Percentiles rank a stretch among this genome's conserved stretches.
Evolutionary conservation across 2,888 invertebrate species (phyloP).

Genomic region (Hypercompe scribonia): DNA sequence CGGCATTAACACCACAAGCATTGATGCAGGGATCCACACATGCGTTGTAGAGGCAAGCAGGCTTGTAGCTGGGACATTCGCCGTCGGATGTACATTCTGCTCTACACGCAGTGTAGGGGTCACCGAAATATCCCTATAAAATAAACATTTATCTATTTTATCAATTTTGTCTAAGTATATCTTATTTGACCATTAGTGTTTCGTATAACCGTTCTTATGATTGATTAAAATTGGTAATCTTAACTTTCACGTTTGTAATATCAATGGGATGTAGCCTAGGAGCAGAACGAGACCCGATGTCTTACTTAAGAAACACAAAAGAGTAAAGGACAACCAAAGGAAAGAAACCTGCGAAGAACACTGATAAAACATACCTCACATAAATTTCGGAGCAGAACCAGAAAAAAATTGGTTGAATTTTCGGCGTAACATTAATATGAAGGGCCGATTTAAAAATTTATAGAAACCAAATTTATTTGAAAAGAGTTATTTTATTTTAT

Average conservation of each 20-base stretch:
- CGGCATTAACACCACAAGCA: conserved; percentile 92
- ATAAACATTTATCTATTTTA: conserved; percentile 1
- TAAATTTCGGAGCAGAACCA: background rate
- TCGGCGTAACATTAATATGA: background rate
- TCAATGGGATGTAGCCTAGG: background rate
- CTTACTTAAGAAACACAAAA: background rate
- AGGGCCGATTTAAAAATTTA: too few species aligned
- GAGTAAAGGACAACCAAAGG: background rate
- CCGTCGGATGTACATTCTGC: conserved; percentile 93
- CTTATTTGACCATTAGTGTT: too few species aligned
- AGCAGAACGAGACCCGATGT: background rate
- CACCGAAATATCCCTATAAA: conserved; percentile 91
- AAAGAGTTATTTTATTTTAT: background rate
- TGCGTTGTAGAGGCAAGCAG: conserved; percentile 93
- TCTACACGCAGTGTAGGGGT: conserved; percentile 91
- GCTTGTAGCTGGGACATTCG: conserved; percentile 92
- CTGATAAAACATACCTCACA: background rate
- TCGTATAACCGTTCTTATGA: too few species aligned
- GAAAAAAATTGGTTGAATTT: too few species aligned
- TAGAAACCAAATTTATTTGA: too few species aligned
- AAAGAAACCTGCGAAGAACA: background rate
- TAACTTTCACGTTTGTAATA: too few species aligned
- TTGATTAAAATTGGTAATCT: too few species aligned
- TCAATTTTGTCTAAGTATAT: background rate
- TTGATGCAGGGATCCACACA: conserved; percentile 94